phyloP scores from a whole-genome alignment of 1,140 invertebrate genomes.

The Drosophila sp. region DNA sequence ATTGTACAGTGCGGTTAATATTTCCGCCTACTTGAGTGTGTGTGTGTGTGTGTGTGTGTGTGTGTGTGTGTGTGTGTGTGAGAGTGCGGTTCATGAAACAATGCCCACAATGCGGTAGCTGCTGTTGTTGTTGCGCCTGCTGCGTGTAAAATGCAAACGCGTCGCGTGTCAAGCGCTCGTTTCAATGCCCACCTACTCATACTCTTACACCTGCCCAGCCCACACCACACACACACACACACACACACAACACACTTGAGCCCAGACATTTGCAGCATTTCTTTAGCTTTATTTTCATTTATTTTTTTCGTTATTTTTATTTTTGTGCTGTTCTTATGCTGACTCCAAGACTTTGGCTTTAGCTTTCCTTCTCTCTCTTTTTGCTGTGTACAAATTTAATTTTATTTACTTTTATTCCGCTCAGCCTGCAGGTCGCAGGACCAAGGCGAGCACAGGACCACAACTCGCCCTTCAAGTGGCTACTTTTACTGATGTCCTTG shows the following conservation, averaged over 20 bases:
- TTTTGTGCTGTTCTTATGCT: conserved; percentile 31
- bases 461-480: conserved; percentile 70
- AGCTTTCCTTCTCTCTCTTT: conserved; percentile 4
- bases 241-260: conserved; percentile 60
- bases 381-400: conserved; percentile 69
- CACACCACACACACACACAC: conserved; percentile 27
- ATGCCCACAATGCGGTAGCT: conserved; percentile 65
- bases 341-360: conserved; percentile 45
- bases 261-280: conserved; percentile 80
- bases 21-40: conserved; percentile 72
- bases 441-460: conserved; percentile 24
- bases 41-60: conserved; percentile 23
- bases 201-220: neutral
- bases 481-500: conserved; percentile 59
- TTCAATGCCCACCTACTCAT: conserved; percentile 55
- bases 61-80: conserved; percentile 24
- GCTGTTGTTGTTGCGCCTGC: conserved; percentile 54
- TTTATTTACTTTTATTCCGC: conserved; percentile 67
- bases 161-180: conserved; percentile 81
- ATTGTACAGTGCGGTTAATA: conserved; percentile 83
- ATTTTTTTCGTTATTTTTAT: conserved; percentile 11
- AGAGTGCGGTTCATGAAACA: conserved; percentile 62
- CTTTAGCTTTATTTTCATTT: conserved; percentile 50
- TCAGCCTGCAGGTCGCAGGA: conserved; percentile 25
- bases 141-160: conserved; percentile 82